Conservation (phyloP, 2,797 vertebrate genomes). For the Otus scops region DNA sequence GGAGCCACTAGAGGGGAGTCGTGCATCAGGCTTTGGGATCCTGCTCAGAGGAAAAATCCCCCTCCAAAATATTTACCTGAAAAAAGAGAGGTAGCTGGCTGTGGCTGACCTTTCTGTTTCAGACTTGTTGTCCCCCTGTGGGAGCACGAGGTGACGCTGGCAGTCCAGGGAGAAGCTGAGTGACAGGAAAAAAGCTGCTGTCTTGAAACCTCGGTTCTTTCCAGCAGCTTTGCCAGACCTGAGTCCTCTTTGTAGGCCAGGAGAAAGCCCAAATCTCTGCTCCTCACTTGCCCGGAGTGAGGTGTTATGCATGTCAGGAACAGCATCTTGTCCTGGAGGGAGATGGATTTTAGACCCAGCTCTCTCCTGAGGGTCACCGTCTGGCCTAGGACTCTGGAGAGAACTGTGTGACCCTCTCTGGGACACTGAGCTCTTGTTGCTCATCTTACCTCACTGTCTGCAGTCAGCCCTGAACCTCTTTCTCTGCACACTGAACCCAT, state of each 20-base stretch:
- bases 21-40: neutral
- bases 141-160: neutral
- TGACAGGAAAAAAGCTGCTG: neutral
- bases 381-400: neutral
- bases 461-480: neutral
- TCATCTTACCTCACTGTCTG: neutral
- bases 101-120: neutral
- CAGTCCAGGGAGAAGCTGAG: neutral
- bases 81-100: neutral
- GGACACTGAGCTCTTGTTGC: neutral
- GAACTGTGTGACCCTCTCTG: neutral
- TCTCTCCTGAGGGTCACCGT: neutral
- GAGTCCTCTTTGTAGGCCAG: neutral
- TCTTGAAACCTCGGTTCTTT: neutral
- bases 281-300: neutral
- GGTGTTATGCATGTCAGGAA: neutral
- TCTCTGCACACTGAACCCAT: neutral
- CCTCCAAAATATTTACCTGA: neutral
- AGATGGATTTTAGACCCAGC: neutral
- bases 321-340: neutral
- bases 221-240: neutral
- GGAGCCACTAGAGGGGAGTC: slow-evolving; percentile 53
- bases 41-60: neutral
- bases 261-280: neutral
- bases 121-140: neutral